Base-by-base conservation (phyloP, 2,888 invertebrate species). In the Meta bourneti region DNA sequence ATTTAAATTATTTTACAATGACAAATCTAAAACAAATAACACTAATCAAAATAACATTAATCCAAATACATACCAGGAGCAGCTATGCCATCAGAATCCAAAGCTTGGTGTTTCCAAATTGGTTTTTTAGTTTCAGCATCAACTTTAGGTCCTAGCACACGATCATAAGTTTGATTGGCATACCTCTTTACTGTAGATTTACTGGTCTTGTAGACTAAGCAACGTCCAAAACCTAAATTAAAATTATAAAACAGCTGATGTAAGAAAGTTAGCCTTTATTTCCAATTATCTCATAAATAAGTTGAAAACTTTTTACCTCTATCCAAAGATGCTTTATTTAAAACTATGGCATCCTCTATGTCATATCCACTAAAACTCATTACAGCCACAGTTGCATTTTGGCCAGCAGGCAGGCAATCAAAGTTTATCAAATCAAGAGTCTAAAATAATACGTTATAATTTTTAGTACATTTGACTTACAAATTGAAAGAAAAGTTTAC, bases 361-460 rank as follows among this genome's bases (percentile, higher is more conserved):
- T 99, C 99, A 94, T 99, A 99, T 0, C 99, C 99, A 94, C 98
- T 98, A 96, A 98, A 99, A 94, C 98, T 98, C 99, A 99, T 99
- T 0, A 99, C 99, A 16, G 99, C 99, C 0, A 99, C 98, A 0
- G 97, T 98, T 0, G 99, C 99, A 95, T 99, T 99, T 95, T 99
- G 99, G 6, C 99, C 99, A n/a, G 99, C 99, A 0, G 99, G 99
- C 75, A 99, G 95, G 95, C 98, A 97, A 94, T 99, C 98, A 94
- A 98, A 99, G 95, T 98, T 97, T 0, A 97, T 98, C 89, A 99
- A 94, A 95, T 98, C 98, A 94, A 98, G 98, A 0, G 98, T 97
- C 91, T 92, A 54, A 54, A 89, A 85, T 70, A 80, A 11, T 13
- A 34, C 0, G 48, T n/a, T n/a, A 34, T 51, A 82, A 54, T 16